Evolutionary conservation across 2,797 vertebrate species (phyloP).

Genomic region (Hyperoplus lanceolatus): DNA sequence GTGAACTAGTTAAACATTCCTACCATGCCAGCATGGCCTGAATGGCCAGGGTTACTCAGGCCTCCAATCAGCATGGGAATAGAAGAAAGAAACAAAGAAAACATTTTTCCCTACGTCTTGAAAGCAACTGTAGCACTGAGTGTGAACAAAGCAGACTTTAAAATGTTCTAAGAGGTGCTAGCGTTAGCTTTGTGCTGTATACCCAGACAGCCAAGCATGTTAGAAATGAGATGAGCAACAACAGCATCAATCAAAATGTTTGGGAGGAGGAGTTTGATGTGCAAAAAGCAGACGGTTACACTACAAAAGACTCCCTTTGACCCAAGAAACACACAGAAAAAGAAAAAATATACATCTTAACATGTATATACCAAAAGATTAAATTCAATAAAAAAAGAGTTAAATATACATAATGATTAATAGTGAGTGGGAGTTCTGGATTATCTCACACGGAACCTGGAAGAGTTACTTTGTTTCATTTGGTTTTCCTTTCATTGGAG

Average conservation of each 20-base stretch:
- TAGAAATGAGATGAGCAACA: conserved; percentile 69
- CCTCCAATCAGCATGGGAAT: not conserved
- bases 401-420: not conserved
- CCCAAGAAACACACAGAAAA: conserved; percentile 35
- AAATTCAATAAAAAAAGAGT: conserved; percentile 42
- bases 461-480: conserved; percentile 2
- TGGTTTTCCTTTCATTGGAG: conserved; percentile 1
- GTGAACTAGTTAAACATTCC: not conserved
- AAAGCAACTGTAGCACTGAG: not conserved
- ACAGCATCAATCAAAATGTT: conserved; percentile 46
- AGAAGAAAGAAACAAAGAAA: too few relatives aligned
- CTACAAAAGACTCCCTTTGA: conserved; percentile 37
- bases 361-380: conserved; percentile 12
- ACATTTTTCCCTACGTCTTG: not conserved
- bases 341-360: conserved; percentile 23
- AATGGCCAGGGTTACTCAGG: not conserved
- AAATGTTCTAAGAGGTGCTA: not conserved
- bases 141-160: conserved; percentile 18
- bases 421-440: not conserved
- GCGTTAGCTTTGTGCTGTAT: conserved; percentile 11
- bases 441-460: not conserved
- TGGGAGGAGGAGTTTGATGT: conserved; percentile 52
- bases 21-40: conserved; percentile 28
- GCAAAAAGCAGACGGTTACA: conserved; percentile 64
- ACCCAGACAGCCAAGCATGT: conserved; percentile 33